Evolutionary conservation across 1,140 invertebrate species (phyloP).

Genomic region (Bombus fervidus): DNA sequence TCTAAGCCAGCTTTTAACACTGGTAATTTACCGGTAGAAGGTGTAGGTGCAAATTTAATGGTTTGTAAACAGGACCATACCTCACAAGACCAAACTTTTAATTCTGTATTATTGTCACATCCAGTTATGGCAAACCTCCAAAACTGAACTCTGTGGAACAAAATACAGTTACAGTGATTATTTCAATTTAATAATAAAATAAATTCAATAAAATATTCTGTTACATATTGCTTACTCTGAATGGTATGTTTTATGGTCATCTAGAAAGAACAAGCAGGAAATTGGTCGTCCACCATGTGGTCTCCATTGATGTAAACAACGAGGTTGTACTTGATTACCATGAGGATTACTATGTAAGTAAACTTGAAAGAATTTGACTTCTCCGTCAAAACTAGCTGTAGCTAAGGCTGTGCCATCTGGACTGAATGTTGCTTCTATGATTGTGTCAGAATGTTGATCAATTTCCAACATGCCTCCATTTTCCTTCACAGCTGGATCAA

Average conservation of each 20-base stretch:
- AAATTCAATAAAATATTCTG: background rate
- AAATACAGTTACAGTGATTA: slow-evolving; percentile 10
- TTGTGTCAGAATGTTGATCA: slow-evolving; percentile 86
- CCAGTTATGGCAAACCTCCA: slow-evolving; percentile 98
- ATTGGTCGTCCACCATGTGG: slow-evolving; percentile 94
- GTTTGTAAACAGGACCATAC: slow-evolving; percentile 96
- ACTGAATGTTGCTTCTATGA: slow-evolving; percentile 94
- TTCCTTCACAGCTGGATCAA: slow-evolving; percentile 71
- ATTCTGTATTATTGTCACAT: slow-evolving; percentile 92
- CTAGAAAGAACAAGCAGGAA: slow-evolving; percentile 94
- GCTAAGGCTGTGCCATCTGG: slow-evolving; percentile 96
- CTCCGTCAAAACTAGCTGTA: slow-evolving; percentile 93
- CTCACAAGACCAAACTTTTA: slow-evolving; percentile 97
- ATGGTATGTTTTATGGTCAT: slow-evolving; percentile 92
- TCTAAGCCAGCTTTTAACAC: slow-evolving; percentile 91
- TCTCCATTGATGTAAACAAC: slow-evolving; percentile 94
- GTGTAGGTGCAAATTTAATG: slow-evolving; percentile 86
- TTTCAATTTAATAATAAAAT: background rate
- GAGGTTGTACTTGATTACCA: slow-evolving; percentile 80
- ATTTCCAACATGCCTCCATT: slow-evolving; percentile 84
- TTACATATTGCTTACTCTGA: slow-evolving; percentile 88
- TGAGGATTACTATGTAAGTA: slow-evolving; percentile 67
- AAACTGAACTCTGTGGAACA: slow-evolving; percentile 88
- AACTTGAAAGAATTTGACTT: slow-evolving; percentile 96
- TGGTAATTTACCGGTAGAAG: slow-evolving; percentile 76